Evolutionary conservation across 2,888 invertebrate genomes (phyloP).

Genomic region (Eupithecia centaureata): DNA sequence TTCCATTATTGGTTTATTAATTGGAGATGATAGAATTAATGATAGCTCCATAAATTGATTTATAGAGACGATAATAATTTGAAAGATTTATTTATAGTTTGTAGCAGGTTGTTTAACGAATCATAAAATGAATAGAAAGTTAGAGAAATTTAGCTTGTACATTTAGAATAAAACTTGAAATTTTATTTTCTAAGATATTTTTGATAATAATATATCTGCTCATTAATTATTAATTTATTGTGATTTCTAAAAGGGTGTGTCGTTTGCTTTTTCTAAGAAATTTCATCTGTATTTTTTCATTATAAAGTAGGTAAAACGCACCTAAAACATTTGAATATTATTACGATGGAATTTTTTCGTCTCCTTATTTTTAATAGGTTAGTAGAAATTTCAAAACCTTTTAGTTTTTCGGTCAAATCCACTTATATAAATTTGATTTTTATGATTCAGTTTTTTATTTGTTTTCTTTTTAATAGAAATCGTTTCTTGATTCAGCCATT

Average conservation of each 20-base stretch:
- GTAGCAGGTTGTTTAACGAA: constrained; percentile 1
- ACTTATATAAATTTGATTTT: background rate
- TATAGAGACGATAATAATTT: constrained; percentile 9
- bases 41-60: constrained; percentile 15
- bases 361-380: no score
- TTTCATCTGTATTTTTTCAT: no score
- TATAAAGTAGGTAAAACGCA: no score
- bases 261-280: background rate
- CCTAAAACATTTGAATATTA: no score
- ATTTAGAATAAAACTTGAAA: background rate
- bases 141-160: constrained; percentile 33
- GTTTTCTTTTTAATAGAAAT: background rate
- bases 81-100: background rate
- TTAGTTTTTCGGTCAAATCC: no score
- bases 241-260: background rate
- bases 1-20: constrained; percentile 15
- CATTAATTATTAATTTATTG: background rate
- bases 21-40: constrained; percentile 7
- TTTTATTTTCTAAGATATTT: background rate
- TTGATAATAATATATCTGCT: background rate
- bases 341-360: no score
- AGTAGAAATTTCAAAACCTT: background rate
- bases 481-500: background rate
- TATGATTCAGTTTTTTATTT: background rate
- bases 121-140: constrained; percentile 41